Evolutionary conservation across 2,888 invertebrate genomes (phyloP), one percentile per base, ranked within the genome.

Genomic region (Drosophila cognata): DNA sequence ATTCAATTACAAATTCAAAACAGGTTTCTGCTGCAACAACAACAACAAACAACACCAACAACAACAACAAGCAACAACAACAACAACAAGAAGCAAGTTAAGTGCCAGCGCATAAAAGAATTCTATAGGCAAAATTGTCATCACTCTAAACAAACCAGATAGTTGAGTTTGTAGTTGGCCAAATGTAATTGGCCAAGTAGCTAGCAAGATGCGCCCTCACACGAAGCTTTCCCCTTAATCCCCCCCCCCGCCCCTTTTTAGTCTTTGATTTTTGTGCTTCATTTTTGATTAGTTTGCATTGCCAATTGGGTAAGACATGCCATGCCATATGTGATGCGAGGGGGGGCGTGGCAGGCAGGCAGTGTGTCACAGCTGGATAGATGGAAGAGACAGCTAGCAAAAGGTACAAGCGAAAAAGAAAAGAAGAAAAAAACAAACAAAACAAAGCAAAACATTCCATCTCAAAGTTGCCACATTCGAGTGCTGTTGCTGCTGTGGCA

Each of bases 1-100:
- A 78, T 71, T 82, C 75, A 77, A 82, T 79, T 80, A 77, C 50
- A 63, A 77, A 83, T 85, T 74, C 74, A 51, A 74, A 88, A 74
- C 76, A 48, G 66, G 80, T 77, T 79, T 11, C 33, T 28, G 60
- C 53, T 63, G 56, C 65, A 59, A 10, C 59, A 70, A 71, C 31
- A 60, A 33, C 35, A 43, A 50, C 50, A 56, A 56, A 55, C 25
- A 43, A 25, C 50, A 59, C n/a, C n/a, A n/a, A n/a, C n/a, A n/a
- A n/a, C n/a, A 60, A 21, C 21, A 21, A 21, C 21, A 21, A 21
- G n/a, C 35, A 43, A 50, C 50, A 56, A 21, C 21, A 21, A 1
- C 25, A 55, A 58, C 43, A 52, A 33, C 28, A 21, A 18, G 48
- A 36, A 28, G 21, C 33, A 35, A 41, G 43, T 29, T n/a, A 56